Conservation (phyloP, 2,113 vertebrate species). For the Brachirus orientalis region DNA sequence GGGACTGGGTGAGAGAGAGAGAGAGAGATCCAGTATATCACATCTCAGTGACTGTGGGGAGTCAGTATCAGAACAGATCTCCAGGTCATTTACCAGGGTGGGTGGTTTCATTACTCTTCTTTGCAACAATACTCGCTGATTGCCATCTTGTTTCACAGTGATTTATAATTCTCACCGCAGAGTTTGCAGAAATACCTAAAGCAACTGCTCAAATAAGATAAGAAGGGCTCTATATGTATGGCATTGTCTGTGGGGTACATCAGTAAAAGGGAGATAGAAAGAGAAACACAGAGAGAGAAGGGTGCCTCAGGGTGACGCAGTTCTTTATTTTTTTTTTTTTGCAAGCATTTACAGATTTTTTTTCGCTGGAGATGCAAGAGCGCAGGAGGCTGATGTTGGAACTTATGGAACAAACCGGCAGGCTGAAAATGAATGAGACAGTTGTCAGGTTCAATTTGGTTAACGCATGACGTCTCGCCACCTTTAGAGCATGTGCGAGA, state of each 20-base stretch:
- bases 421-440: constrained; percentile 72
- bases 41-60: constrained; percentile 65
- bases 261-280: constrained; percentile 40
- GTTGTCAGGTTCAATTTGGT: constrained; percentile 77
- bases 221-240: constrained; percentile 74
- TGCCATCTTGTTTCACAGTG: constrained; percentile 80
- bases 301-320: constrained; percentile 44
- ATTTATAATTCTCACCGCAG: constrained; percentile 78
- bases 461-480: constrained; percentile 49
- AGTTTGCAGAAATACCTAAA: constrained; percentile 82
- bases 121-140: constrained; percentile 79
- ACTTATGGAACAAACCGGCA: constrained; percentile 66
- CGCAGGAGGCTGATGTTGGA: constrained; percentile 54
- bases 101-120: constrained; percentile 81
- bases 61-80: constrained; percentile 75
- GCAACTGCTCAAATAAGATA: constrained; percentile 84
- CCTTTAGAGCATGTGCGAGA: constrained; percentile 64
- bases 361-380: constrained; percentile 45
- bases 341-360: constrained; percentile 65
- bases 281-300: constrained; percentile 14
- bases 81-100: constrained; percentile 78
- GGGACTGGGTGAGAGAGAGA: constrained; percentile 4
- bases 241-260: constrained; percentile 70
- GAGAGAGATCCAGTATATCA: constrained; percentile 58
- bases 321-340: constrained; percentile 29